Base-by-base conservation (phyloP, 2,113 vertebrate genomes). In the Psophia crepitans region DNA sequence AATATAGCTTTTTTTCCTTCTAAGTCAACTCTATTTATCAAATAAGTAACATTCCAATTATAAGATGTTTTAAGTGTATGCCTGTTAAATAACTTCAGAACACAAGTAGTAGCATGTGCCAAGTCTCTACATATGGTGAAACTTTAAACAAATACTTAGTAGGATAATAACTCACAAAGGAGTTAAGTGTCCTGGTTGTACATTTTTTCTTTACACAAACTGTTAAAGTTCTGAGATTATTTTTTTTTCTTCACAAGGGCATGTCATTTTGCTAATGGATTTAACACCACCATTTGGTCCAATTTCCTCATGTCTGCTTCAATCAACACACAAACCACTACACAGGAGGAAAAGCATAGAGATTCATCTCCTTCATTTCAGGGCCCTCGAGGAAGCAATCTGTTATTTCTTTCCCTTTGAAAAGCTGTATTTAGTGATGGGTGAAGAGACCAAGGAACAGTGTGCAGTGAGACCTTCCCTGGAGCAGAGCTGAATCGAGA, bases 261-360 rank as follows among this genome's bases (percentile, higher is more conserved):
- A 95, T 93, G 88, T 86, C 82, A 65, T 89, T 94, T 97, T 91
- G 75, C 58, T 98, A 98, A 98, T 97, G 97, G 97, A 97, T 98
- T 98, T 98, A 98, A 97, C 97, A 98, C 80, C 70, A 83, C 87
- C 87, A 96, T 98, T 98, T 97, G 74, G 85, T 97, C 88, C 96
- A 93, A 97, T 98, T 98, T 98, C 94, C 96, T 98, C 71, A 81
- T 95, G 96, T 96, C 97, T 97, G 68, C 86, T 97, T 96, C 97
- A 98, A 94, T 98, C 96, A 91, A 41, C 84, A 68, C 33, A 63
- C 76, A 94, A 96, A 74, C 32, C 48, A 82, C 87, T 97, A 93
- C 89, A 80, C 5, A 81, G 64, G 64, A 68, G 35, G 22, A 53
- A 87, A 96, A 79, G 41, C 56, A 61, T 6, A 60, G 54, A 74